Conservation (phyloP, 2,797 vertebrate genomes). For the Leptatherina wallacei region DNA sequence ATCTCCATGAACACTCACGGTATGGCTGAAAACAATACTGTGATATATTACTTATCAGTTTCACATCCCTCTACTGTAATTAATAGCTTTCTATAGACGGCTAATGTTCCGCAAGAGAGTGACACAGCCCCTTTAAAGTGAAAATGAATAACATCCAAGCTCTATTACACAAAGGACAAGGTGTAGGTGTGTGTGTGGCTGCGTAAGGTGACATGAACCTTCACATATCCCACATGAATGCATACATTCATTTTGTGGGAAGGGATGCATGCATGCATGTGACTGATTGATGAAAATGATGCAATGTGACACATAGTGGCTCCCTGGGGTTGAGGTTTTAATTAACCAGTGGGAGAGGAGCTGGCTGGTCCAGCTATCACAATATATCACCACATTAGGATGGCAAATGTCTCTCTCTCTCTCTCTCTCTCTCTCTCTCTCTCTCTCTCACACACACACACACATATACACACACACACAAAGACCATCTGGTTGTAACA, state of each 20-base stretch:
- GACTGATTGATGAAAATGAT: constrained; percentile 58
- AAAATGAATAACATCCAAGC: constrained; percentile 43
- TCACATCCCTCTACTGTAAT: constrained; percentile 43
- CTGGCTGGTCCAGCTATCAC: constrained; percentile 47
- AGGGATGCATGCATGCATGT: constrained; percentile 25
- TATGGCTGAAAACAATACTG: constrained; percentile 28
- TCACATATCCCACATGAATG: constrained; percentile 16
- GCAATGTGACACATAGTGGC: constrained; percentile 49
- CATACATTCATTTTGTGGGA: constrained; percentile 32
- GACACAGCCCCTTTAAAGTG: constrained; percentile 15
- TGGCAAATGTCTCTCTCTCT: constrained; percentile 35
- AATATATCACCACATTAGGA: constrained; percentile 72
- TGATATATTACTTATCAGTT: constrained; percentile 16
- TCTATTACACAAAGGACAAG: constrained; percentile 32
- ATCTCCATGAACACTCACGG: constrained; percentile 1
- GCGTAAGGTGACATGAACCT: constrained; percentile 14
- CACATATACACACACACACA: constrained; percentile 11
- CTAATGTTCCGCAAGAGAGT: constrained; percentile 26
- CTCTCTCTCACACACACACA: constrained; percentile 5
- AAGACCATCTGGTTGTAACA: constrained; percentile 48
- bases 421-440: background rate
- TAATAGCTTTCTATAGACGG: constrained; percentile 13
- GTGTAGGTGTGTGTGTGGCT: constrained; percentile 26
- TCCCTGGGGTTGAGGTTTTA: constrained; percentile 64
- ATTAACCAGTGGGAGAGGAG: constrained; percentile 68